These are phyloP conservation scores for Ataeniobius toweri DNA, from an alignment of 2,797 vertebrate genomes.

Conservation along the genomic window DNA sequence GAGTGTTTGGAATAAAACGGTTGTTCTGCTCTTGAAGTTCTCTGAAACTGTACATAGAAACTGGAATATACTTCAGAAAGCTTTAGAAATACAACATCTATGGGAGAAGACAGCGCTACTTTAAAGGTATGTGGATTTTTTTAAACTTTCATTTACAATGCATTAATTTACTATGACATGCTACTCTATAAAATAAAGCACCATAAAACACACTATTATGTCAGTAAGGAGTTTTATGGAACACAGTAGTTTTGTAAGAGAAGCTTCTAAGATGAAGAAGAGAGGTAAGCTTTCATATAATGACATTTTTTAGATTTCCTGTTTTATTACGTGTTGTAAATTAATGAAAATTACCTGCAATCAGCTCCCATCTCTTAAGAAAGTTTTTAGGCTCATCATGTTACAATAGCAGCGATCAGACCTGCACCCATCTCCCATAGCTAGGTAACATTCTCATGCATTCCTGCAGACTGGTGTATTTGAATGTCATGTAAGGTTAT, in stretches of 20 bases:
- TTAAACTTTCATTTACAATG: slow-evolving; percentile 37
- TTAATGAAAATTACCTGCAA: slow-evolving; percentile 18
- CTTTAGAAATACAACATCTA: slow-evolving; percentile 32
- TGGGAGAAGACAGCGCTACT: slow-evolving; percentile 42
- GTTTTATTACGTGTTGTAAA: not conserved
- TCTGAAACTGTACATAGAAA: slow-evolving; percentile 55
- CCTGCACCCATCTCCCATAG: slow-evolving; percentile 53
- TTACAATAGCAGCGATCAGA: slow-evolving; percentile 72
- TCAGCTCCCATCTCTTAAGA: slow-evolving; percentile 69
- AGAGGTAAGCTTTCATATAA: not conserved
- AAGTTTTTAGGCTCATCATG: slow-evolving; percentile 69
- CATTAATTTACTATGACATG: slow-evolving; percentile 26
- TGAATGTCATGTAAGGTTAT: slow-evolving; percentile 48
- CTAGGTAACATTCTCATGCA: slow-evolving; percentile 52
- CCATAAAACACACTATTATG: not conserved
- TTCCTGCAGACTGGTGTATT: slow-evolving; percentile 62
- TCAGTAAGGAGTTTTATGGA: not conserved
- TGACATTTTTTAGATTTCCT: not conserved
- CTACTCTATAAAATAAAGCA: slow-evolving; percentile 3
- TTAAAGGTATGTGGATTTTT: slow-evolving; percentile 65
- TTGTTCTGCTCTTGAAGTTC: slow-evolving; percentile 47
- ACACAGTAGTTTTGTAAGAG: not conserved
- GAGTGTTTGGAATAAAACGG: slow-evolving; percentile 60
- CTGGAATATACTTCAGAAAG: slow-evolving; percentile 70
- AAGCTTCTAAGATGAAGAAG: not conserved